phyloP scores from a whole-genome alignment of 1,140 invertebrate genomes.

The Lycorma delicatula region DNA sequence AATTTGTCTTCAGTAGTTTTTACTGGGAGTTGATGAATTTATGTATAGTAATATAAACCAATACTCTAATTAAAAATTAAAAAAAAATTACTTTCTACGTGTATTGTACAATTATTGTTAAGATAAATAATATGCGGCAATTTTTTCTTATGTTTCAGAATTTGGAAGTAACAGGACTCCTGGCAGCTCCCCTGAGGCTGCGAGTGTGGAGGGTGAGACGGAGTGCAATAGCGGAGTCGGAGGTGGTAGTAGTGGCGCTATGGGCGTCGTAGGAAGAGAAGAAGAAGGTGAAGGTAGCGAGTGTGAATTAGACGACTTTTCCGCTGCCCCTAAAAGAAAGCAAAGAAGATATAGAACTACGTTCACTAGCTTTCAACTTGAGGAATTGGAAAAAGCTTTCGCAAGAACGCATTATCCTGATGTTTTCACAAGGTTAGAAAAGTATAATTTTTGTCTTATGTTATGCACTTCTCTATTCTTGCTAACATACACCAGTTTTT shows the following conservation, averaged over 20 bases:
- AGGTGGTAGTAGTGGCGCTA: background rate
- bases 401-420: slow-evolving; percentile 96
- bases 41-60: no score
- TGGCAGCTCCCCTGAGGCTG: background rate
- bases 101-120: no score
- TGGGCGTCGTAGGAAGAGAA: slow-evolving; percentile 15
- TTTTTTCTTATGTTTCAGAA: no score
- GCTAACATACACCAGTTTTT: no score
- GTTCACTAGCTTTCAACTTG: slow-evolving; percentile 90
- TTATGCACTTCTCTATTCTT: no score
- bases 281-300: slow-evolving; percentile 56
- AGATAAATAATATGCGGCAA: no score
- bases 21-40: no score
- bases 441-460: no score
- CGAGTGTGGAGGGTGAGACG: slow-evolving; percentile 1
- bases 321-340: slow-evolving; percentile 70
- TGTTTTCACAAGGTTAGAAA: slow-evolving; percentile 85
- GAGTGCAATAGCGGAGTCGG: background rate
- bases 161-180: background rate
- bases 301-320: slow-evolving; percentile 66
- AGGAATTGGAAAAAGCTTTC: slow-evolving; percentile 96
- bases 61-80: no score
- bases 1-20: no score
- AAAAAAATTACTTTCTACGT: no score
- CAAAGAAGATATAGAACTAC: slow-evolving; percentile 87